Evolutionary conservation across 1,140 invertebrate species (phyloP), one percentile per base, ranked within the genome.

Genomic region (Zeugodacus cucurbitae): DNA sequence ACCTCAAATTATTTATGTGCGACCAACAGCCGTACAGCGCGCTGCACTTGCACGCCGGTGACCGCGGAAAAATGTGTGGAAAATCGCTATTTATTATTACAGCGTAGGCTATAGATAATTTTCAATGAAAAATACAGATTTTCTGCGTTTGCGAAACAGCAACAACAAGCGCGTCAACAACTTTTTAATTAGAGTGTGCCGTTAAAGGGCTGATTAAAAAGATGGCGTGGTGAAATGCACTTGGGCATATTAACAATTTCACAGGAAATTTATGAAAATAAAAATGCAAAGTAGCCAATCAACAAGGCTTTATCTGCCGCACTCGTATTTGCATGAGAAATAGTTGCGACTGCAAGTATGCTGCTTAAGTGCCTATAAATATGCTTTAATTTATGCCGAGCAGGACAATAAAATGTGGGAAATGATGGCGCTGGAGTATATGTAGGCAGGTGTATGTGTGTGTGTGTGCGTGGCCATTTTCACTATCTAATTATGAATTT

Each of bases 11-110:
- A 37, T 82, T 82, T 82, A 82, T 82, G 74, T 48, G 74, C 7
- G 20, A 82, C 74, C 74, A 82, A 82, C 37, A 26, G 22, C 22
- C 41, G 22, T 29, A 14, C 74, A 82, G n/a, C n/a, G n/a, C 58
- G 41, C 11, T 48, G 44, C n/a, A 29, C 74, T 82, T 44, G 74
- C 20, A 2, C 8, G 41, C 14, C 17, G 32, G 17, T 82, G 41
- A 82, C 74, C 74, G 74, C 74, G n/a, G 41, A 48, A 48, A 82
- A 82, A 82, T 82, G 74, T 82, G 41, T 82, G 41, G n/a, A 82
- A 82, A 82, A 48, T 82, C 22, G 74, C 41, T 82, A 82, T 82
- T 82, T 48, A 82, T 82, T 82, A 82, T 48, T 26, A 48, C 74
- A 82, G 10, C 44, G 41, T 82, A n/a, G 41, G 74, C 41, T 82